These are phyloP conservation scores for Oreortyx pictus DNA, from an alignment of 2,797 vertebrate genomes.

Conservation along the genomic window DNA sequence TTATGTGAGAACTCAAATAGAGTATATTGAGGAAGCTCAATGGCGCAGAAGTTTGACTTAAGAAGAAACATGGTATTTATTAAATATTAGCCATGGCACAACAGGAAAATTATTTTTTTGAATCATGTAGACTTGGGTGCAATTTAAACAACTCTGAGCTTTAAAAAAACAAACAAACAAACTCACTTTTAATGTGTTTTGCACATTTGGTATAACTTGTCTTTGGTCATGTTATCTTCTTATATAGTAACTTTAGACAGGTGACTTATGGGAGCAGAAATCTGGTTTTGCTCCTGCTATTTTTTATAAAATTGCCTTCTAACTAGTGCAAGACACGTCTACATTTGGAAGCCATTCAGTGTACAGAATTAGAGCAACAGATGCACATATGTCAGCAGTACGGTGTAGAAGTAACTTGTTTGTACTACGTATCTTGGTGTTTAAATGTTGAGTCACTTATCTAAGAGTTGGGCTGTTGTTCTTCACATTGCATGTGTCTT, in stretches of 20 bases:
- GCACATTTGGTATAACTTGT: constrained; percentile 99
- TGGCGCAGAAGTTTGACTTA: constrained; percentile 61
- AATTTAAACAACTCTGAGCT: constrained; percentile 98
- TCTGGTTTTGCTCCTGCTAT: constrained; percentile 94
- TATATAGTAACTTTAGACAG: constrained; percentile 95
- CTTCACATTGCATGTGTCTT: constrained; percentile 99
- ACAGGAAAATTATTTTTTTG: constrained; percentile 94
- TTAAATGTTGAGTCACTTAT: constrained; percentile 94
- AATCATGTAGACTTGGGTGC: constrained; percentile 96
- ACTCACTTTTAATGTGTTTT: constrained; percentile 99
- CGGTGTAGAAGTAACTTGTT: constrained; percentile 91
- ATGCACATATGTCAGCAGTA: constrained; percentile 92
- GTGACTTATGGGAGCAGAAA: constrained; percentile 92
- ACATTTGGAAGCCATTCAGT: constrained; percentile 98
- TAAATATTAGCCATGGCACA: constrained; percentile 95
- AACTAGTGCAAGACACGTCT: constrained; percentile 98
- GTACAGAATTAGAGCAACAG: constrained; percentile 92
- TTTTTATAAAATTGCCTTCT: constrained; percentile 99
- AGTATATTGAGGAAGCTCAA: constrained; percentile 73
- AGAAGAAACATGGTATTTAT: constrained; percentile 88
- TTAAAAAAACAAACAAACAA: constrained; percentile 83
- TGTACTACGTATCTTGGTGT: constrained; percentile 93
- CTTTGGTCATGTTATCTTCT: constrained; percentile 94
- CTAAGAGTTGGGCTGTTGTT: constrained; percentile 87
- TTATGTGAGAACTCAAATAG: constrained; percentile 86